Evolutionary conservation across 2,888 invertebrate species (phyloP), one percentile per base, ranked within the genome.

Genomic region (Blastobasis lacticolella): DNA sequence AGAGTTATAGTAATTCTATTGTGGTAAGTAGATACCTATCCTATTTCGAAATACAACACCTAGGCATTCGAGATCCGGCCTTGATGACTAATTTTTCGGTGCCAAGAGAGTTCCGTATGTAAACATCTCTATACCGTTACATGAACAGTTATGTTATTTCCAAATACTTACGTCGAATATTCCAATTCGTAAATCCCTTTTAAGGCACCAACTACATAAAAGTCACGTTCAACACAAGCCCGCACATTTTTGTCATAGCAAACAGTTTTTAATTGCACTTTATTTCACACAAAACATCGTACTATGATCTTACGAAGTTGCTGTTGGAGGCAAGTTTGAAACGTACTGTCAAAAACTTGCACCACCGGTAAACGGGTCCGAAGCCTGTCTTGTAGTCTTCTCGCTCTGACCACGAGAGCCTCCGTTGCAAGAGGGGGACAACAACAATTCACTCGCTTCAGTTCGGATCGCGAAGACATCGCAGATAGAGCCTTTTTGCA

Each of bases 401-500:
- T 56, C 64, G 61, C 55, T 74, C 64, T 45, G 59, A 45, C 54
- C 46, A 42, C 10, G 51, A 46, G 40, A 10, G 8, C 41, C 37
- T 37, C 8, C 9, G 23, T 46, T 37, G 37, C 55, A 63, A 83
- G 49, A 55, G 73, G 71, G 80, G 77, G 50, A 53, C 57, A 37
- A 36, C 42, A 37, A 36, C 42, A 51, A 59, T 9, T 46, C 47
- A 4, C n/a, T 52, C 46, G 54, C 52, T 42, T 48, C 49, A 60
- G 64, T 54, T 23, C 23, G 23, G 23, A 23, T 23, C 59, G 52
- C 41, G 8, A 55, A 64, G 47, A 52, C 66, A 65, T 69, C 64
- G 74, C 81, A 85, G 87, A 87, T 88, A 81, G 69, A 80, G 78
- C 86, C 87, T 88, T 87, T 86, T 86, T 83, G 87, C 85, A 81